Percentiles rank a stretch among this genome's conserved stretches.
phyloP scores from a whole-genome alignment of 2,888 invertebrate genomes.

The Drosophila aldrichi region DNA sequence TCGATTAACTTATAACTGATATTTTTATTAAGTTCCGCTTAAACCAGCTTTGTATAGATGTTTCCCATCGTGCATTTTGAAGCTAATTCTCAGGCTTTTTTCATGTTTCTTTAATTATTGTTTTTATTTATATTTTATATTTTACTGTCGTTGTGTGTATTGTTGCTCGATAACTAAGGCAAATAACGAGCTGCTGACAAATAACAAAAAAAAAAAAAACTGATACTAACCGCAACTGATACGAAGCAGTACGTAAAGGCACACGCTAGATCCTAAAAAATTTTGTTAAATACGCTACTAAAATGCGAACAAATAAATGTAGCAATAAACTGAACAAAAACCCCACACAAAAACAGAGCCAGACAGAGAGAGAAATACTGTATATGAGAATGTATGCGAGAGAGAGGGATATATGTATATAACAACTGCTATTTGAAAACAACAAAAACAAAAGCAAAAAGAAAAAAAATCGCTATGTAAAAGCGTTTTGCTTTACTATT shows the following conservation, averaged over 20 bases:
- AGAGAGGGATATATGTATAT: conserved; percentile 10
- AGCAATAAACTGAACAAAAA: conserved; percentile 16
- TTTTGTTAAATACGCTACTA: conserved; percentile 35
- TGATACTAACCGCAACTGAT: conserved; percentile 49
- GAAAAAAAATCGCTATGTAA: conserved; percentile 31
- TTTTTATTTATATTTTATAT: background rate
- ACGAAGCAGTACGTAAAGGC: conserved; percentile 39
- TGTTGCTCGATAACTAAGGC: conserved; percentile 23
- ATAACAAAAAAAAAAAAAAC: background rate
- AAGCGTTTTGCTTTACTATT: conserved; percentile 29
- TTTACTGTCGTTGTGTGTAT: conserved; percentile 12
- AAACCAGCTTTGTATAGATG: conserved; percentile 15
- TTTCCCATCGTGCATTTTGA: conserved; percentile 17
- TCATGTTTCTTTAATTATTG: background rate
- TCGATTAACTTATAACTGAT: conserved; percentile 10
- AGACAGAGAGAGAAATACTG: background rate
- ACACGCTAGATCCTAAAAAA: conserved; percentile 28
- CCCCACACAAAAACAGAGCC: conserved; percentile 13
- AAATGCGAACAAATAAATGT: conserved; percentile 49
- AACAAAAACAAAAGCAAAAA: background rate
- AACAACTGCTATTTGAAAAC: conserved; percentile 14
- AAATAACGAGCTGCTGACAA: conserved; percentile 22
- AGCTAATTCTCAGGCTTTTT: conserved; percentile 19
- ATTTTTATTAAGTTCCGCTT: conserved; percentile 19
- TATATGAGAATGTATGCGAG: background rate